A percentile compares a stretch with the other conserved stretches of the same genome.
Evolutionary conservation across 53 echinoderm and acorn worm genomes (phyloP).

Genomic region (Zoroaster sp.): DNA sequence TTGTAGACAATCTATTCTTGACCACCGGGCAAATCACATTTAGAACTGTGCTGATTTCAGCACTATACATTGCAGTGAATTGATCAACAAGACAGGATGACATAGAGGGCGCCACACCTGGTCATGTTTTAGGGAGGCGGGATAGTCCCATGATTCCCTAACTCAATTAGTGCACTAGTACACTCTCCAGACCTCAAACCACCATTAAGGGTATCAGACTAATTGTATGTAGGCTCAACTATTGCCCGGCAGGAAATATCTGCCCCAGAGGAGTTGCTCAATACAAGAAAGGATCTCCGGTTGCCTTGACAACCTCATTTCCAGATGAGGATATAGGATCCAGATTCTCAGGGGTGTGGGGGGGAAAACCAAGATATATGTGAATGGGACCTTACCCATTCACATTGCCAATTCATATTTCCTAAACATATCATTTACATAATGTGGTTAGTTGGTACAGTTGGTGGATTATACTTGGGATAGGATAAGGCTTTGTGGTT

Average conservation of each 20-base stretch:
- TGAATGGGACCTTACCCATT: neutral
- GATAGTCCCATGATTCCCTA: neutral
- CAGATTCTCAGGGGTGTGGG: neutral
- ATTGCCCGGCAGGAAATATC: neutral
- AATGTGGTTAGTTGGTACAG: neutral
- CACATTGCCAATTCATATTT: neutral
- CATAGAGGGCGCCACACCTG: neutral
- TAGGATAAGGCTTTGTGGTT: neutral
- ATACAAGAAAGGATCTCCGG: constrained; percentile 1
- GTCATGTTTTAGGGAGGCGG: neutral
- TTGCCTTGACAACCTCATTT: constrained; percentile 29
- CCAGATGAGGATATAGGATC: constrained; percentile 12
- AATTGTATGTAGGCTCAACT: neutral
- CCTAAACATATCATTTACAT: neutral
- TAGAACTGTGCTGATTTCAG: too few species aligned
- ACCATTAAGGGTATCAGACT: neutral
- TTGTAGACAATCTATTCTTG: too few species aligned
- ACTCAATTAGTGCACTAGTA: neutral
- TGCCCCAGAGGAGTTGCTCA: neutral
- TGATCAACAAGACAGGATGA: too few species aligned
- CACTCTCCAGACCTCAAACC: neutral
- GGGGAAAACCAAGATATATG: neutral
- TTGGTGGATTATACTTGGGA: neutral
- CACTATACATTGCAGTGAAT: too few species aligned
- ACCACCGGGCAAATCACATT: too few species aligned